Evolutionary conservation across 2,888 invertebrate species (phyloP).

Genomic region (Synanthedon tipuliformis): DNA sequence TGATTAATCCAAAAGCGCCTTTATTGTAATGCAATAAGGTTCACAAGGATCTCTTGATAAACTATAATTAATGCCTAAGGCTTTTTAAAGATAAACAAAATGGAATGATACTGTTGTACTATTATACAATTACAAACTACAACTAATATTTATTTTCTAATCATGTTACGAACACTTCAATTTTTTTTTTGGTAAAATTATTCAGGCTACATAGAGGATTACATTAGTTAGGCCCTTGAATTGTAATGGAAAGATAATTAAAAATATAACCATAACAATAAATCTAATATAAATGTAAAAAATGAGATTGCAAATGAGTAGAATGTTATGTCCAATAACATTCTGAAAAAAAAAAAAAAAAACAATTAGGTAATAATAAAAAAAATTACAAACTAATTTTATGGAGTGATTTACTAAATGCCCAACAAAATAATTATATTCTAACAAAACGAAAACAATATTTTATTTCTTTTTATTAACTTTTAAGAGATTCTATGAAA

Average conservation of each 20-base stretch:
- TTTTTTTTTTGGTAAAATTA: constrained; percentile 25
- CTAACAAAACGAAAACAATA: no score
- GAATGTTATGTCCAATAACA: constrained; percentile 13
- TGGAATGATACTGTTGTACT: constrained; percentile 38
- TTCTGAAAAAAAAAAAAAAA: background rate
- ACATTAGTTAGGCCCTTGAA: constrained; percentile 21
- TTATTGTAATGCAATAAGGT: background rate
- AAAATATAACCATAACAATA: constrained; percentile 7
- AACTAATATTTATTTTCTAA: constrained; percentile 1
- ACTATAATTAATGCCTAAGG: background rate
- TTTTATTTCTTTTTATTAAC: no score
- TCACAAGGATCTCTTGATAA: no score
- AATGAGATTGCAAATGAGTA: constrained; percentile 52
- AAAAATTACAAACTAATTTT: background rate
- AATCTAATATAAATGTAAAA: constrained; percentile 24
- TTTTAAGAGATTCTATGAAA: no score
- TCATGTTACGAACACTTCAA: constrained; percentile 37
- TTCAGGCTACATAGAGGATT: constrained; percentile 10
- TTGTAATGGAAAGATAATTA: background rate
- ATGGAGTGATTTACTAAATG: no score
- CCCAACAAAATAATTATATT: no score
- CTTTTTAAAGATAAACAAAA: constrained; percentile 13
- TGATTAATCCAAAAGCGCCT: background rate
- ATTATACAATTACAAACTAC: constrained; percentile 19
- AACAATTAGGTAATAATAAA: background rate